These are phyloP conservation scores for Drosophila kanapiae DNA, from an alignment of 1,140 invertebrate genomes.

Conservation along the genomic window DNA sequence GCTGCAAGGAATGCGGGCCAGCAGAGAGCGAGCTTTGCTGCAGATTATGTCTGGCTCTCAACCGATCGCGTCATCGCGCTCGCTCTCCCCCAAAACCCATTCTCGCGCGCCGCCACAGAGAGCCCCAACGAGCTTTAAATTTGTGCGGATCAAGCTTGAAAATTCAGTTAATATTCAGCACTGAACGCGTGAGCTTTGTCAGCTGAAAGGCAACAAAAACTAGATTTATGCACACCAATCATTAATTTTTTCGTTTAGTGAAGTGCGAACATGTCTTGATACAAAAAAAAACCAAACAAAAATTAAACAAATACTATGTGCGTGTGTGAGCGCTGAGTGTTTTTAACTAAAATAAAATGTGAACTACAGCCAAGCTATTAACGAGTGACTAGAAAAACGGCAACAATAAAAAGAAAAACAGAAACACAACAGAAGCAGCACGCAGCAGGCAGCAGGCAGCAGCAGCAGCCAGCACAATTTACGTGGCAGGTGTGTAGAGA, in stretches of 20 bases:
- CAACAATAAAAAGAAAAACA: constrained; percentile 3
- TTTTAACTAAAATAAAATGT: constrained; percentile 32
- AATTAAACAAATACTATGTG: constrained; percentile 17
- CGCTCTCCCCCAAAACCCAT: constrained; percentile 5
- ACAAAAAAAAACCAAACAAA: constrained; percentile 14
- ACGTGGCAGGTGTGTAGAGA: constrained; percentile 79
- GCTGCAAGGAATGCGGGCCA: constrained; percentile 53
- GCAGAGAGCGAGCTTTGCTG: constrained; percentile 27
- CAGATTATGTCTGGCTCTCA: constrained; percentile 2
- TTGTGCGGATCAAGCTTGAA: constrained; percentile 59
- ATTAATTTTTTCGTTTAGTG: constrained; percentile 43
- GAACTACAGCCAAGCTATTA: constrained; percentile 25
- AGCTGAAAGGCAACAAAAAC: constrained; percentile 20
- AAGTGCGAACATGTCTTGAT: constrained; percentile 31
- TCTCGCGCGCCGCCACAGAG: constrained; percentile 3
- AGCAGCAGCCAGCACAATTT: constrained; percentile 49
- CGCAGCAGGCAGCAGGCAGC: background rate
- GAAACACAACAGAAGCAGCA: background rate
- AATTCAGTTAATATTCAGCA: constrained; percentile 53
- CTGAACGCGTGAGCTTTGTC: constrained; percentile 56
- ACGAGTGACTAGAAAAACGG: constrained; percentile 38
- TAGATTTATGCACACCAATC: constrained; percentile 22
- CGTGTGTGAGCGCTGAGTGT: constrained; percentile 18
- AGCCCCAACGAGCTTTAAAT: constrained; percentile 56
- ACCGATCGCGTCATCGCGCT: constrained; percentile 15